phyloP scores from a whole-genome alignment of 2,797 vertebrate species.

The Ctenosaura bakeri region DNA sequence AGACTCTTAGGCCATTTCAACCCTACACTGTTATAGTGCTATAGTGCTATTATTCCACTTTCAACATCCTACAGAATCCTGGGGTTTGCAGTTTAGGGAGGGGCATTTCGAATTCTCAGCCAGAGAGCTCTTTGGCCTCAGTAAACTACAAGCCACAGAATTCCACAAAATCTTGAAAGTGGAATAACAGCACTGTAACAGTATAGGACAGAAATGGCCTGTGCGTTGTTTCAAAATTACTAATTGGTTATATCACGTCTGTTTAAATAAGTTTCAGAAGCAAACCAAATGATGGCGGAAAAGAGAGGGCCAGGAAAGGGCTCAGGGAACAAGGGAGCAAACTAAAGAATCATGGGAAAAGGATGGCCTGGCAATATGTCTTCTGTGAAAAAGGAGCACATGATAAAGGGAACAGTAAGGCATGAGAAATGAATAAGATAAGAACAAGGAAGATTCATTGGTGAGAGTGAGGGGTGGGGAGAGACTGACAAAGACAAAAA shows the following conservation, averaged over 20 bases:
- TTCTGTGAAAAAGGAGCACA: background rate
- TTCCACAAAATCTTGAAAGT: too few species aligned
- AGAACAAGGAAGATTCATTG: background rate
- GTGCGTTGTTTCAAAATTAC: constrained; percentile 34
- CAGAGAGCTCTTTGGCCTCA: too few species aligned
- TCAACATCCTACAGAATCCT: too few species aligned
- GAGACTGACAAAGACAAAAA: background rate
- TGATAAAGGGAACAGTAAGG: background rate
- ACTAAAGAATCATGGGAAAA: background rate
- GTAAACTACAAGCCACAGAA: too few species aligned
- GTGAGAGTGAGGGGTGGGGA: background rate
- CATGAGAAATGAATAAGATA: background rate
- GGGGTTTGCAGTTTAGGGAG: too few species aligned
- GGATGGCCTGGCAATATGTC: background rate
- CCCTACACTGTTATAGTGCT: too few species aligned
- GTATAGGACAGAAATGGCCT: too few species aligned
- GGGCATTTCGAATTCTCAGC: too few species aligned
- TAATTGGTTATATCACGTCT: background rate
- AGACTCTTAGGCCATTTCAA: too few species aligned
- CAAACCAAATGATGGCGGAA: background rate
- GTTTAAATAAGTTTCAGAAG: background rate
- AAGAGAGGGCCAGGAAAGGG: background rate
- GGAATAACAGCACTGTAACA: too few species aligned
- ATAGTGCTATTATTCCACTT: too few species aligned
- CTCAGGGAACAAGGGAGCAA: background rate